Base-by-base conservation (phyloP, 2,113 vertebrate species). In the Edolisoma coerulescens region DNA sequence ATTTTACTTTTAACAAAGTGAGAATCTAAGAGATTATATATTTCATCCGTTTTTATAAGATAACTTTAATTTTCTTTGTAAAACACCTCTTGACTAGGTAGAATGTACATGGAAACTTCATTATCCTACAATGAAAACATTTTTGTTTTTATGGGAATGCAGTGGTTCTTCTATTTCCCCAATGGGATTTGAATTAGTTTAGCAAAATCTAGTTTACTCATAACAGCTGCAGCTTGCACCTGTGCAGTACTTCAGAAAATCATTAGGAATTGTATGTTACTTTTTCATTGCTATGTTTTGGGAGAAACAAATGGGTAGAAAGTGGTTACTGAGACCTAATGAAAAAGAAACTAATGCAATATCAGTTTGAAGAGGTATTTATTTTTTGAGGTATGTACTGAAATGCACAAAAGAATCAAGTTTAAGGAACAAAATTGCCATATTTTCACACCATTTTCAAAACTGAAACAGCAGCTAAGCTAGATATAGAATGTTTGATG, bases 171-270 rank as follows among this genome's bases (percentile, higher is more conserved):
- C 80, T 96, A 35, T 97, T 98, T 96, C 92, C 96, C 94, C 90
- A 87, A 65, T 78, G 96, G 97, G 96, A 95, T 84, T 91, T 86
- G 93, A 97, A 97, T 97, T 97, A 96, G 96, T 97, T 97, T 93
- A 97, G 91, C 70, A 96, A 95, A 98, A 95, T 84, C 90, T 75
- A 96, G 95, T 97, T 98, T 97, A 95, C 95, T 89, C 95, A 91
- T 93, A 97, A 96, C 97, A 98, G 97, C 98, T 98, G 98, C 93
- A 97, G 80, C 87, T 67, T 97, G 97, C 98, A 98, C 97, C 98
- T 98, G 97, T 98, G 95, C 95, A 73, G 71, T 94, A 87, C 95
- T 96, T 96, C 84, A 94, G 70, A 97, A 97, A 95, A 94, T 95
- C 79, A 93, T 96, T 95, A 91, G 69, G 70, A 95, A 92, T 79